Percentiles rank a stretch among this genome's conserved stretches.
These are phyloP conservation scores for Nemapogon koenigi DNA, from an alignment of 2,888 invertebrate genomes.

Conservation along the genomic window DNA sequence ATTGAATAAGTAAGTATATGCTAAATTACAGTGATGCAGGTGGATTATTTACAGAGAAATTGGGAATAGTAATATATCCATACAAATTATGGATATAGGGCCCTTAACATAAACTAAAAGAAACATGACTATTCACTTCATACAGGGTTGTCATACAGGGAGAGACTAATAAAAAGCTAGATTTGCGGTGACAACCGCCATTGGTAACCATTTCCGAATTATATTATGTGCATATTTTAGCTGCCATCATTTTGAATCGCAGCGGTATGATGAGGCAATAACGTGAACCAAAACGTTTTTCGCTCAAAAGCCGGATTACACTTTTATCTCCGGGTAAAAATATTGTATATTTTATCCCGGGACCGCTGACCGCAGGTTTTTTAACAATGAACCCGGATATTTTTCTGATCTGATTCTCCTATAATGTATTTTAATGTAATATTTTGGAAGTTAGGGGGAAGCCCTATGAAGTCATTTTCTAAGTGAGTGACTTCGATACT, in stretches of 20 bases:
- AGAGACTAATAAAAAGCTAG: too few relatives aligned
- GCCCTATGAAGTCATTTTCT: neutral
- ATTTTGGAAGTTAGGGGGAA: too few relatives aligned
- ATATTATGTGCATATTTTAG: slow-evolving; percentile 6
- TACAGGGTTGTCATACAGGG: too few relatives aligned
- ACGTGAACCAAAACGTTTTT: slow-evolving; percentile 24
- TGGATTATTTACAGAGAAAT: too few relatives aligned
- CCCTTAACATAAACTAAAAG: too few relatives aligned
- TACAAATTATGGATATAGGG: too few relatives aligned
- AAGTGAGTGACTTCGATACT: neutral
- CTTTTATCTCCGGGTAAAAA: slow-evolving; percentile 38
- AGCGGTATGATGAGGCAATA: slow-evolving; percentile 9
- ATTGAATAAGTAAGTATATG: too few relatives aligned
- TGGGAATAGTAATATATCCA: too few relatives aligned
- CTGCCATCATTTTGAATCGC: slow-evolving; percentile 7
- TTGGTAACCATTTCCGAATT: neutral
- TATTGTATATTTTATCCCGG: slow-evolving; percentile 6
- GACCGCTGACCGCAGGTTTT: slow-evolving; percentile 3
- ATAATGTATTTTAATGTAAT: too few relatives aligned
- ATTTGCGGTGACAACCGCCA: slow-evolving; percentile 4
- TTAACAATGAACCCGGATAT: neutral
- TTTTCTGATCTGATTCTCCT: too few relatives aligned
- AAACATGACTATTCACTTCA: too few relatives aligned
- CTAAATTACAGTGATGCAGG: too few relatives aligned
- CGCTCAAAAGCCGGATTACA: slow-evolving; percentile 44